Base-by-base conservation (phyloP, 23 tunicate genomes). In the Trididemnum miniatum region DNA sequence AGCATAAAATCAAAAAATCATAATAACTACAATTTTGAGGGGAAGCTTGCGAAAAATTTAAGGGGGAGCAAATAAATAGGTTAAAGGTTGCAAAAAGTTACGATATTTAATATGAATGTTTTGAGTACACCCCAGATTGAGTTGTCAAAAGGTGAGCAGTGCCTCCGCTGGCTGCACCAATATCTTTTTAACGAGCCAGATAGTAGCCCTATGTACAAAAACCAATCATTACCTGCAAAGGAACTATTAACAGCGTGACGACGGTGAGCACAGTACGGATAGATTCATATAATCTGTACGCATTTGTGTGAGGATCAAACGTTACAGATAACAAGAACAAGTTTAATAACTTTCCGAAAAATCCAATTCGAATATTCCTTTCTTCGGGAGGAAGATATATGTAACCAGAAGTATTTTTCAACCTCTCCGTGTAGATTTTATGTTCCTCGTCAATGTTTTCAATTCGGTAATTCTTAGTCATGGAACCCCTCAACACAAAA, bases 231-330 rank as follows among this genome's bases (percentile, higher is more conserved):
- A 93, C 98, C 87, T 93, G 93, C 24, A 88, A 34, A 29, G 98
- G 98, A 0, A 88, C 89, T 35, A 93, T 83, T 4, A 93, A 7
- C 52, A 93, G 31, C 0, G 87, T 93, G 0, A 84, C 20, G 5
- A 93, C 23, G 23, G 69, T 80, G 28, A 84, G 37, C 2, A 88
- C 33, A 25, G 52, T 49, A 28, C 93, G 39, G 30, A 88, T 20
- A 3, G 65, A 52, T 35, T 93, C 98, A 65, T 93, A 93, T 9
- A 37, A 18, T 1, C 76, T 34, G 62, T 78, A 93, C 1, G 37
- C 33, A 51, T 39, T 80, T 78, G 86, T 84, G 59, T 64, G 62
- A 0, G 98, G 98, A 75, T 84, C 84, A 39, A 93, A 93, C 1
- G 93, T 76, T 15, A 88, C 20, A 23, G 98, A 94, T 50, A 93